phyloP scores from a whole-genome alignment of 2,888 invertebrate species.

The Drosophila formosana region DNA sequence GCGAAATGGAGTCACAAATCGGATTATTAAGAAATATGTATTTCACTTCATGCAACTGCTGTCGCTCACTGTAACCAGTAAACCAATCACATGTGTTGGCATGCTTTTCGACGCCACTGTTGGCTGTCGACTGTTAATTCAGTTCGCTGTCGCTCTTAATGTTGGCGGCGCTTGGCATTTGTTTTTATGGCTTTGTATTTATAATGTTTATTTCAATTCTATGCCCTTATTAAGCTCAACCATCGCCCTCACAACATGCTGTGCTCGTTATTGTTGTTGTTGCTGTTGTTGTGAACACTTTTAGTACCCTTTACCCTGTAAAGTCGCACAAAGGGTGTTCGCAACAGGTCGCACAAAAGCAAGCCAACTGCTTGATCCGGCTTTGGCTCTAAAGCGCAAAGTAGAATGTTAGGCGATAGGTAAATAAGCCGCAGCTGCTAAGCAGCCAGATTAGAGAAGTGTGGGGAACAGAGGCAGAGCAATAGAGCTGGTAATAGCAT shows the following conservation, averaged over 20 bases:
- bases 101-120: conserved; percentile 48
- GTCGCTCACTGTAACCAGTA: conserved; percentile 21
- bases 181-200: conserved; percentile 77
- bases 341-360: not conserved
- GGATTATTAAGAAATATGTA: too few relatives aligned
- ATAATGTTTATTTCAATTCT: conserved; percentile 79
- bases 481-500: too few relatives aligned
- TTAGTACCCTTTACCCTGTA: conserved; percentile 29
- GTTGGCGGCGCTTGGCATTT: conserved; percentile 41
- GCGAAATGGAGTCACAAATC: too few relatives aligned
- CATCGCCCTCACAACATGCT: conserved; percentile 23
- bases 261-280: conserved; percentile 23
- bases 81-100: not conserved
- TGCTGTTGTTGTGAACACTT: conserved; percentile 25
- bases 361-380: not conserved
- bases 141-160: conserved; percentile 37
- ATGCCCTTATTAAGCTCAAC: conserved; percentile 70
- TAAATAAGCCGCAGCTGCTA: not conserved
- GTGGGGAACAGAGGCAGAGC: not conserved
- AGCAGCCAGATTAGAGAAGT: not conserved
- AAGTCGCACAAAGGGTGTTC: not conserved
- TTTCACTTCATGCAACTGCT: not conserved
- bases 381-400: not conserved
- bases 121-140: conserved; percentile 27
- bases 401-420: not conserved